phyloP scores from a whole-genome alignment of 2,888 invertebrate species.

The Endotricha flammealis region DNA sequence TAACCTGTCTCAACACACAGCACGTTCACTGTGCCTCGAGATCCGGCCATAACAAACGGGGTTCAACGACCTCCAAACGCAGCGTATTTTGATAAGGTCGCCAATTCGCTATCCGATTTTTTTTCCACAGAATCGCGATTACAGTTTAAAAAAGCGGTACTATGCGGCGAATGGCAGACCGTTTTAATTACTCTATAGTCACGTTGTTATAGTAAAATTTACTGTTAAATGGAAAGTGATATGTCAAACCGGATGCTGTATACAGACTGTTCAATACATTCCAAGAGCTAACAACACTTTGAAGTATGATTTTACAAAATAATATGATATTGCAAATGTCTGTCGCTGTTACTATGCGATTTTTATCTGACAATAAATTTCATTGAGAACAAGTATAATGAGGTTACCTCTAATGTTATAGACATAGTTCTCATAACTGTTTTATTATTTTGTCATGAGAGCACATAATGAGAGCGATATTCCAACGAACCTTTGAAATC shows the following conservation, averaged over 20 bases:
- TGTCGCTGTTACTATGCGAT: no score
- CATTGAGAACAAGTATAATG: no score
- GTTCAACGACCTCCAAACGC: constrained; percentile 45
- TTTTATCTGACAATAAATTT: no score
- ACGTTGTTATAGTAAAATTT: constrained; percentile 59
- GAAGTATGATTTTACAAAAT: no score
- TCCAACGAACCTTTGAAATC: neutral
- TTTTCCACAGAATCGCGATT: constrained; percentile 49
- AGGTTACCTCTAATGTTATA: no score
- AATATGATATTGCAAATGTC: no score
- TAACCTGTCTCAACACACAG: constrained; percentile 3
- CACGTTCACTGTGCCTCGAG: constrained; percentile 6
- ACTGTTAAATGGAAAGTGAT: constrained; percentile 72
- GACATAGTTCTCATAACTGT: no score
- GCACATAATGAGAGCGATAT: no score
- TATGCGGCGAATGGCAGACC: constrained; percentile 49
- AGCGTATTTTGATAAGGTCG: constrained; percentile 65
- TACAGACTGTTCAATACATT: constrained; percentile 25
- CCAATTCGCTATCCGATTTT: constrained; percentile 56
- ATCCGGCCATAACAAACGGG: constrained; percentile 34
- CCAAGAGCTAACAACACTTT: no score
- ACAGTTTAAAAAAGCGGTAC: constrained; percentile 60
- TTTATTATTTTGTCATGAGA: no score
- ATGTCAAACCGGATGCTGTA: constrained; percentile 43
- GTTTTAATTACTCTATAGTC: constrained; percentile 74